Conservation (phyloP, 2,797 vertebrate genomes). For the Notoglanidium macrostoma region DNA sequence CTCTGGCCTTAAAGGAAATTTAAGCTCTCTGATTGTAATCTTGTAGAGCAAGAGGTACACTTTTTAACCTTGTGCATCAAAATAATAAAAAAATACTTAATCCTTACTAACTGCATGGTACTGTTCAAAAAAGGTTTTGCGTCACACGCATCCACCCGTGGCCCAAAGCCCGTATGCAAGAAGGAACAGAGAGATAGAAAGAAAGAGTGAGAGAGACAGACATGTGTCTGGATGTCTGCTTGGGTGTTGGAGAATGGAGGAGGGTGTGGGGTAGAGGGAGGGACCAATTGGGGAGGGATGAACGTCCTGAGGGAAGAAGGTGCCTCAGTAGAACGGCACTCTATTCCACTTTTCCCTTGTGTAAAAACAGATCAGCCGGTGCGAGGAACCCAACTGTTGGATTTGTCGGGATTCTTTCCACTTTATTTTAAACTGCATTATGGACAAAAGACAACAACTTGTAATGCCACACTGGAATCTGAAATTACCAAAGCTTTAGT, state of each 20-base stretch:
- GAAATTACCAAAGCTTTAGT: slow-evolving; percentile 59
- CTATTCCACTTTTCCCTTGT: slow-evolving; percentile 60
- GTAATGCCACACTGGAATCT: slow-evolving; percentile 53
- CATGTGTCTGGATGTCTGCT: slow-evolving; percentile 54
- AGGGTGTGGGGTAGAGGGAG: slow-evolving; percentile 60
- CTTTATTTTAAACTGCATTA: slow-evolving; percentile 41
- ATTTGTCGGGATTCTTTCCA: slow-evolving; percentile 23
- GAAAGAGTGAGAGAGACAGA: slow-evolving; percentile 31
- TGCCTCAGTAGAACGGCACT: slow-evolving; percentile 65
- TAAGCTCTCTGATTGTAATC: slow-evolving; percentile 15
- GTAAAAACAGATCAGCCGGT: slow-evolving; percentile 56
- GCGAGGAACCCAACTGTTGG: slow-evolving; percentile 19
- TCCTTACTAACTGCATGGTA: slow-evolving; percentile 39
- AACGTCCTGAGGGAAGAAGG: slow-evolving; percentile 66
- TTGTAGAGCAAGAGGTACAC: neutral
- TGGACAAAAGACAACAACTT: slow-evolving; percentile 55
- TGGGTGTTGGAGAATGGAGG: slow-evolving; percentile 59
- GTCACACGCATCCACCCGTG: slow-evolving; percentile 19
- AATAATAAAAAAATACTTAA: neutral
- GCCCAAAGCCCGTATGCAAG: slow-evolving; percentile 36
- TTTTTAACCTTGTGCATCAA: slow-evolving; percentile 1
- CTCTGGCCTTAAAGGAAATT: neutral
- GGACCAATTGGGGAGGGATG: slow-evolving; percentile 66
- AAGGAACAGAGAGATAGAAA: slow-evolving; percentile 23
- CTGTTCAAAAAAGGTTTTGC: slow-evolving; percentile 44